Evolutionary conservation across 2,888 invertebrate species (phyloP), one percentile per base, ranked within the genome.

Genomic region (Incurvaria masculella): DNA sequence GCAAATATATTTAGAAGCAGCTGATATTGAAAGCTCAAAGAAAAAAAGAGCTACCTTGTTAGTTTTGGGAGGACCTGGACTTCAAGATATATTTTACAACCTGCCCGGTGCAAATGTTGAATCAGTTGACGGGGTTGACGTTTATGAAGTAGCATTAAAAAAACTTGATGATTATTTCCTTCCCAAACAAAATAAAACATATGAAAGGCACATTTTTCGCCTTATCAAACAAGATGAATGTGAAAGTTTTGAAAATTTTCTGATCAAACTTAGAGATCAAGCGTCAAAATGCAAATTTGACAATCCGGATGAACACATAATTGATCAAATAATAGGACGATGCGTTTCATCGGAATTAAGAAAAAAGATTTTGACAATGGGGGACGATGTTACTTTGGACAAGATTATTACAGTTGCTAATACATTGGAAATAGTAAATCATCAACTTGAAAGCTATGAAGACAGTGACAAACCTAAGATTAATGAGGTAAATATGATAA

Each of bases 81-180:
- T 60, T 1, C 61, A 60, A 50, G 59, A 60, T 45, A 56, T 60
- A 33, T 58, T 48, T 52, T 57, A 55, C 42, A 61, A 58, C 47
- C 42, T 58, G 20, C 59, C 59, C 2, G 53, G 52, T 6, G 58
- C 53, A 26, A 49, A 20, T 44, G 49, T 43, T n/a, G 50, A 47
- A 45, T 40, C 26, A 17, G 42, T 23, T 19, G 50, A 54, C 16
- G 55, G n/a, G n/a, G n/a, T n/a, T n/a, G n/a, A n/a, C n/a, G n/a
- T n/a, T n/a, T n/a, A n/a, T n/a, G n/a, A n/a, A n/a, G n/a, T n/a
- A n/a, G n/a, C n/a, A n/a, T n/a, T n/a, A n/a, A n/a, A n/a, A n/a
- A n/a, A n/a, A n/a, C n/a, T n/a, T n/a, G n/a, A n/a, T n/a, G n/a
- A n/a, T n/a, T n/a, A n/a, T n/a, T n/a, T n/a, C n/a, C n/a, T n/a